These are phyloP conservation scores for Platanista minor DNA, from an alignment of 2,113 vertebrate genomes.

Conservation along the genomic window DNA sequence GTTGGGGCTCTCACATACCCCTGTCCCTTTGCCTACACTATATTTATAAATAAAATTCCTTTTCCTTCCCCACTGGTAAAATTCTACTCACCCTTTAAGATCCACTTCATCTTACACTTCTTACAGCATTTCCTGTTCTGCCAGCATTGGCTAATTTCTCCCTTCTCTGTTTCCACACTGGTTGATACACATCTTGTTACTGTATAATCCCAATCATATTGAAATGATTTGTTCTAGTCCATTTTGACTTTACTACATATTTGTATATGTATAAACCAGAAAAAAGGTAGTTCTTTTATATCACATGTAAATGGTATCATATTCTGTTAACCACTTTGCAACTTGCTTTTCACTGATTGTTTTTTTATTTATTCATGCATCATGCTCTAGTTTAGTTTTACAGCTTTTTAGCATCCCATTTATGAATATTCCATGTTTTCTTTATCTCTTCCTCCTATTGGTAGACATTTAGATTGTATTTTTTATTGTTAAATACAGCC, in stretches of 20 bases:
- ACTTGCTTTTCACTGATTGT: not conserved
- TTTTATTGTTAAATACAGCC: not conserved
- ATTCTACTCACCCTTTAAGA: not conserved
- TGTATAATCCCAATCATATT: no score
- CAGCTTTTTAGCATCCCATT: not conserved
- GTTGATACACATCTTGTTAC: rapidly evolving
- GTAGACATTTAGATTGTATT: not conserved
- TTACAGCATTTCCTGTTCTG: not conserved
- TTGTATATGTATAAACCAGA: not conserved
- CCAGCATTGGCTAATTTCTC: not conserved
- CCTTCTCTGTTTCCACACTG: not conserved
- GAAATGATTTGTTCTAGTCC: not conserved
- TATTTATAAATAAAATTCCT: not conserved
- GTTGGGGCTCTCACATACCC: not conserved
- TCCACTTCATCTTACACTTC: not conserved
- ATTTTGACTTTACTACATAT: not conserved
- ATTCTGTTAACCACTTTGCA: not conserved
- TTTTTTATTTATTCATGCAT: not conserved
- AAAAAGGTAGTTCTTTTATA: not conserved
- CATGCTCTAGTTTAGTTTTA: not conserved
- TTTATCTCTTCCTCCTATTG: not conserved
- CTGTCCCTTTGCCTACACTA: rapidly evolving
- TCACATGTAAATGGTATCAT: not conserved
- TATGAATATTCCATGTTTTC: not conserved
- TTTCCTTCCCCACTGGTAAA: not conserved